phyloP scores from a whole-genome alignment of 2,888 invertebrate species.

The Caenorhabditis parvicauda region DNA sequence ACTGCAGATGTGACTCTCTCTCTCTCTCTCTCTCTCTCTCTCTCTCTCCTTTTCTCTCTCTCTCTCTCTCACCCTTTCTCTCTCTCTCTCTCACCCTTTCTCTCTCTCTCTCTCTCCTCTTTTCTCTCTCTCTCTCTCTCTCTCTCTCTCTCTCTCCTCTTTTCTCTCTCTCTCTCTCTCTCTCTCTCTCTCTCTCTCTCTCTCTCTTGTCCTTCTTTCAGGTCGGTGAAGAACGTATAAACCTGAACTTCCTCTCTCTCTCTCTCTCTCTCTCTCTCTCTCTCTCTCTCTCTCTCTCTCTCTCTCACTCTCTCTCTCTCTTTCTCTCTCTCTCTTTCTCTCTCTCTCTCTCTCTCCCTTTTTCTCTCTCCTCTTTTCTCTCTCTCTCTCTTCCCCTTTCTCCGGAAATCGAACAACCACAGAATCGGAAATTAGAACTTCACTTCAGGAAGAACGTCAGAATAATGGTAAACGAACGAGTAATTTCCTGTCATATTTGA shows the following conservation, averaged over 20 bases:
- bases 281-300: slow-evolving; percentile 3
- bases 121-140: slow-evolving; percentile 4
- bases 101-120: slow-evolving; percentile 1
- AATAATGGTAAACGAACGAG: too few relatives aligned
- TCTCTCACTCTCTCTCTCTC: slow-evolving; percentile 1
- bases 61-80: not conserved
- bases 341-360: slow-evolving; percentile 2
- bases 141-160: slow-evolving; percentile 6
- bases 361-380: slow-evolving; percentile 32
- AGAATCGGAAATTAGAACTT: too few relatives aligned
- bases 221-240: not conserved
- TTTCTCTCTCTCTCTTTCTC: not conserved
- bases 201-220: slow-evolving; percentile 6
- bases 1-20: not conserved
- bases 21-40: not conserved
- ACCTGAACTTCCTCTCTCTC: not conserved
- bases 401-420: too few relatives aligned
- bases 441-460: too few relatives aligned
- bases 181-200: slow-evolving; percentile 9
- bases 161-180: slow-evolving; percentile 4
- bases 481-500: too few relatives aligned
- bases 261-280: not conserved
- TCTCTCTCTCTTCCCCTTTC: slow-evolving; percentile 60
- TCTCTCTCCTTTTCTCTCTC: slow-evolving; percentile 1
- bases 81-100: slow-evolving; percentile 1